Evolutionary conservation across 1,140 invertebrate species (phyloP), one percentile per base, ranked within the genome.

Genomic region (Theocolax elegans): DNA sequence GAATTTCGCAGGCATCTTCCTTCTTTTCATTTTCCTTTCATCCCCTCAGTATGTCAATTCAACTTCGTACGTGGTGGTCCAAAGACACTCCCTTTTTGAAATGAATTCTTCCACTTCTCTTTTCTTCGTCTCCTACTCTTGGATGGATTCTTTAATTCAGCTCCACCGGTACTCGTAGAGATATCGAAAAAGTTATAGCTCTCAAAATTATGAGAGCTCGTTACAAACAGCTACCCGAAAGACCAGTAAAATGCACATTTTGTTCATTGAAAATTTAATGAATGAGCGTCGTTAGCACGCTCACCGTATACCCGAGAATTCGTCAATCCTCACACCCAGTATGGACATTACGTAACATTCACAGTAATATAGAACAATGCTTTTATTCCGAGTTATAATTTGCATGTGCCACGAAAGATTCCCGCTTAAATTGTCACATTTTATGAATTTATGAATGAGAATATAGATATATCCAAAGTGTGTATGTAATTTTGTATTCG

Each of bases 21-120:
- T 40, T 6, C 54, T n/a, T 17, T 58, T 58, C 27, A 38, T 58
- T 58, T 15, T 29, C 53, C 10, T 56, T 40, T 58, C 54, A 38
- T 40, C 35, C 31, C 8, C n/a, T n/a, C 54, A 19, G 10, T 58
- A 42, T 15, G 17, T 40, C 35, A 2, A n/a, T 7, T 42, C 35
- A 35, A 25, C 54, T 58, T 13, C 29, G 53, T 21, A 35, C 27
- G 53, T 35, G 29, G 42, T 15, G 10, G n/a, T 15, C 42, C 31
- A 35, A 35, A 35, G 10, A 35, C 31, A 35, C 10, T 10, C 31
- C 15, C 42, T 38, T 40, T 8, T 58, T 19, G 29, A 58, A 49
- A 31, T 40, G 19, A 58, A 58, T 58, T 58, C 15, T 31, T 53
- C 15, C 25, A 13, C 23, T 51, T 31, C 17, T n/a, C 4, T n/a